phyloP scores from a whole-genome alignment of 2,888 invertebrate genomes.

The Ptychoptera contaminata region DNA sequence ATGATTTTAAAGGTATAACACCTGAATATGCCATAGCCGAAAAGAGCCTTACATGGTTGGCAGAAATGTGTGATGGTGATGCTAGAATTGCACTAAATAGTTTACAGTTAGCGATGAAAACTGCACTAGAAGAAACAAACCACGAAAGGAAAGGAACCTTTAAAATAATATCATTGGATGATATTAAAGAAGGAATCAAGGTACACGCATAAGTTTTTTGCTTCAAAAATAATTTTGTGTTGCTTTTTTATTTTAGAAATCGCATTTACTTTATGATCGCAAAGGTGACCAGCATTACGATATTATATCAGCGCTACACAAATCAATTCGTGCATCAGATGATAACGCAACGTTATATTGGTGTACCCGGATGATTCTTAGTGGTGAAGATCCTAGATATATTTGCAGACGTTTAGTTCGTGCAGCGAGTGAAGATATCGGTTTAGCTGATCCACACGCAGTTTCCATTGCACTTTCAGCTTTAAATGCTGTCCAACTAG shows the following conservation, averaged over 20 bases:
- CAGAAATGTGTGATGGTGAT: conserved; percentile 67
- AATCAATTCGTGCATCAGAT: conserved; percentile 66
- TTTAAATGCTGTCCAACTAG: conserved; percentile 60
- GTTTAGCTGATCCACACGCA: conserved; percentile 48
- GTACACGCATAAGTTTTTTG: too few species aligned
- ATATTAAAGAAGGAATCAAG: conserved; percentile 58
- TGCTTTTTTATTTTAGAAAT: conserved; percentile 35
- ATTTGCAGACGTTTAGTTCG: conserved; percentile 60
- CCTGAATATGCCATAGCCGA: conserved; percentile 31
- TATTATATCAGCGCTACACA: conserved; percentile 66
- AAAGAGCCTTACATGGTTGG: conserved; percentile 49
- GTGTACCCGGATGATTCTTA: conserved; percentile 60
- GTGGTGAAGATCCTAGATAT: conserved; percentile 66
- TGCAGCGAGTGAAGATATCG: conserved; percentile 63
- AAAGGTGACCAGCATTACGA: conserved; percentile 75
- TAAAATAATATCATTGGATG: conserved; percentile 40
- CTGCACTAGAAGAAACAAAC: conserved; percentile 20
- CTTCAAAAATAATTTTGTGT: too few species aligned
- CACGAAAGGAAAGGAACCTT: conserved; percentile 20
- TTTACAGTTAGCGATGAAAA: conserved; percentile 51
- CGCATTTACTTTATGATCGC: conserved; percentile 62
- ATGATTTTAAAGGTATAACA: background rate
- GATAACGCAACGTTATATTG: conserved; percentile 70
- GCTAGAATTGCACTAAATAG: conserved; percentile 63
- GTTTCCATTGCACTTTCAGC: conserved; percentile 53